Percentiles rank a stretch among this genome's conserved stretches.
These are phyloP conservation scores for Myrmecophaga tridactyla DNA, from an alignment of 2,113 vertebrate genomes.

Conservation along the genomic window DNA sequence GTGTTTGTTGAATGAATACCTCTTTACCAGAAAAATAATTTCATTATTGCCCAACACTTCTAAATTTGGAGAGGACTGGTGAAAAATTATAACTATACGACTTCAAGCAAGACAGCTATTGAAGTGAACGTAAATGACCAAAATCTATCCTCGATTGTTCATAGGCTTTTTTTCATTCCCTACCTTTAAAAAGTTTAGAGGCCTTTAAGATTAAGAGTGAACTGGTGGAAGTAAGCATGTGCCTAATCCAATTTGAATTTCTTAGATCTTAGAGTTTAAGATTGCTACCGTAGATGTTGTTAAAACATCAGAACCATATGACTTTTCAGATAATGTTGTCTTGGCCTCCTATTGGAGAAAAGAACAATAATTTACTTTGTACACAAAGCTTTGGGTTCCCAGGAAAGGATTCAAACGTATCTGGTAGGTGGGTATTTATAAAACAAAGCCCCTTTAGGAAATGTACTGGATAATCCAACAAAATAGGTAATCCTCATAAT, in stretches of 20 bases:
- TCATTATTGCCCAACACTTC: background rate
- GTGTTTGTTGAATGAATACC: background rate
- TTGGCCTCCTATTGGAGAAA: background rate
- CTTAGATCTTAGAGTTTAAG: background rate
- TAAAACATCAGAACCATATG: background rate
- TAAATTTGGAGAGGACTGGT: background rate
- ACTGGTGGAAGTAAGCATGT: constrained; percentile 6
- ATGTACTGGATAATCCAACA: background rate
- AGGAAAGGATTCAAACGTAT: background rate
- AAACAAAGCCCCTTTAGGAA: background rate
- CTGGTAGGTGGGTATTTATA: background rate
- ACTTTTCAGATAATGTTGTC: background rate
- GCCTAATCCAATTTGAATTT: background rate
- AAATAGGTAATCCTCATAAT: background rate
- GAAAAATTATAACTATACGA: background rate
- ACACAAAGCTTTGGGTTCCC: background rate
- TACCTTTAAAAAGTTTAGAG: background rate
- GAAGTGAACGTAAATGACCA: constrained; percentile 12
- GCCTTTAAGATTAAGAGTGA: background rate
- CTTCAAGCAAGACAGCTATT: background rate
- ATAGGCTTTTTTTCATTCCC: background rate
- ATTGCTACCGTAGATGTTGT: background rate
- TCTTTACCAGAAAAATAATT: constrained; percentile 2
- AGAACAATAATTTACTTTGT: background rate
- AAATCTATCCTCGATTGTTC: background rate